Evolutionary conservation across 2,888 invertebrate genomes (phyloP), one percentile per base, ranked within the genome.

Genomic region (Catocala fraxini): DNA sequence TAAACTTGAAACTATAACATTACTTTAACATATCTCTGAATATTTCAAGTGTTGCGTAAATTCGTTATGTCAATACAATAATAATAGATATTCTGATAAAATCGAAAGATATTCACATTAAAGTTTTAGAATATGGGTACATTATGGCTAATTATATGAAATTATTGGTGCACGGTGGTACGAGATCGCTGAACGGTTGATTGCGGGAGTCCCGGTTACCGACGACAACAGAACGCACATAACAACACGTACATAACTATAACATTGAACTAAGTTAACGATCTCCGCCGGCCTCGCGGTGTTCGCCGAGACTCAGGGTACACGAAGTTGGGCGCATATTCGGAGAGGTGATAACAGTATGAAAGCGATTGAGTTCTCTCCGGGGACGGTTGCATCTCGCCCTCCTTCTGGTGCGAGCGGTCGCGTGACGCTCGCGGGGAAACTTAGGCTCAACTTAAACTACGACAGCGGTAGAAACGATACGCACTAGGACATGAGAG

Each of bases 61-160:
- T 94, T 93, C 94, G 93, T 90, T 83, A 89, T 83, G 81, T 90
- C 80, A 91, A 90, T 91, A 90, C 87, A 90, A 89, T 91, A 85
- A 88, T 88, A 85, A 85, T 88, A 89, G 83, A 91, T 90, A 93
- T 91, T 92, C 87, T 91, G 92, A 91, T 92, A 91, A 87, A 92
- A 91, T 91, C 87, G 89, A 92, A 92, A 88, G 90, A 59, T 93
- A 92, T 92, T 92, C 90, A 92, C 91, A 91, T 84, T 89, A 85
- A 88, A 81, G 83, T 88, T 93, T 94, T 93, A 94, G 94, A 94
- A 93, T 93, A 93, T 93, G 92, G 88, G 89, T 91, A 89, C 83
- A 81, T 91, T 89, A 90, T 82, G 80, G 82, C 90, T 93, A 91
- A 80, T 83, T 80, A 77, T 87, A 88, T 83, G 83, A 87, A 82